Evolutionary conservation across 1,140 invertebrate genomes (phyloP).

Genomic region (Uloborus diversus): DNA sequence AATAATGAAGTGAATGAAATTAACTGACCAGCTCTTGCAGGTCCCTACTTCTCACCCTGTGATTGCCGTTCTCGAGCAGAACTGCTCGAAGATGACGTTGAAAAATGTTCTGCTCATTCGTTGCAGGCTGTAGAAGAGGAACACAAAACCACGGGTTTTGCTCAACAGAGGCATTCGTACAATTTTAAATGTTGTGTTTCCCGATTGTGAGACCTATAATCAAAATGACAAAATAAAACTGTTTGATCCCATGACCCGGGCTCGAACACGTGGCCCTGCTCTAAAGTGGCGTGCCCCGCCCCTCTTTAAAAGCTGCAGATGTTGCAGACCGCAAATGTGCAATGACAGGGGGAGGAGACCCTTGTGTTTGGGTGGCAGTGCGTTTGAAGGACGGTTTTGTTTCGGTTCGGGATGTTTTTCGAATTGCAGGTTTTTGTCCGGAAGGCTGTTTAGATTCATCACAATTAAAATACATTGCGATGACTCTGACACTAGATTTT

Average conservation of each 20-base stretch:
- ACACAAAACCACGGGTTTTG: not conserved
- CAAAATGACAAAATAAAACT: constrained; percentile 56
- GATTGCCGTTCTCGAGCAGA: constrained; percentile 22
- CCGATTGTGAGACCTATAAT: constrained; percentile 25
- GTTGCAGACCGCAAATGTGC: constrained; percentile 36
- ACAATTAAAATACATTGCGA: no score
- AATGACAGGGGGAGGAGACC: constrained; percentile 46
- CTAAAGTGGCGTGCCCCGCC: constrained; percentile 3
- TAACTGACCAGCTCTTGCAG: no score
- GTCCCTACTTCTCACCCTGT: constrained; percentile 7
- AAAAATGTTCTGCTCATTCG: constrained; percentile 23
- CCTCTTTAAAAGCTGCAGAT: constrained; percentile 31
- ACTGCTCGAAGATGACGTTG: constrained; percentile 24
- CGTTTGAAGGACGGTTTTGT: no score
- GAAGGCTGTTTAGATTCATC: no score
- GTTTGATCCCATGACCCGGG: constrained; percentile 40
- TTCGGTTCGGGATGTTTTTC: no score
- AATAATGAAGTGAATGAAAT: constrained; percentile 8
- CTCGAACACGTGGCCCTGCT: not conserved
- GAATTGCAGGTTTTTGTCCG: no score
- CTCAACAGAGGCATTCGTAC: not conserved
- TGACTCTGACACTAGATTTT: no score
- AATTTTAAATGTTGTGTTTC: constrained; percentile 19
- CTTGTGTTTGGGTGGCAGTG: not conserved
- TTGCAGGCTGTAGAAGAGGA: not conserved